Evolutionary conservation across 2,797 vertebrate species (phyloP), one percentile per base, ranked within the genome.

Genomic region (Euphonia xanthogaster): DNA sequence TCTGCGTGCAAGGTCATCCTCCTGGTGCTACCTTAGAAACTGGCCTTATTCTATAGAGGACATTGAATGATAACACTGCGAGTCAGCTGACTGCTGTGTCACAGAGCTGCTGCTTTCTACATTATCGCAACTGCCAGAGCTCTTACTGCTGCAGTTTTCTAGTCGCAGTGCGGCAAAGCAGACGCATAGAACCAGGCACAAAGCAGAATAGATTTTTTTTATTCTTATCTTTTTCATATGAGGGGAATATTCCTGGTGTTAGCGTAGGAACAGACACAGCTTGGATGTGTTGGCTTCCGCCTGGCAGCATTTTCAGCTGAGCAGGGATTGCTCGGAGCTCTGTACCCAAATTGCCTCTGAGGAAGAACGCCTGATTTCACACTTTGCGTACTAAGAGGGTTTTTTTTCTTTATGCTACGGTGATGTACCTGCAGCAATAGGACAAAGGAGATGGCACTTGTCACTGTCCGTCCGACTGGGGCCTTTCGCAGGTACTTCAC

Each of bases 11-110:
- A 90, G 97, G 97, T 97, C 96, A 91, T 95, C 94, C 87, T 96
- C 63, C 93, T 81, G 88, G 95, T 97, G 92, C 97, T 97, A 96
- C 96, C 94, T 96, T 93, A 94, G 97, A 96, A 96, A 94, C 97
- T 93, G 97, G 94, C 96, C 97, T 94, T 97, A 82, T 97, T 97
- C 97, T 97, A 96, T 47, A 94, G 97, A 98, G 98, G 98, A 98
- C 98, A 97, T 84, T 98, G 98, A 98, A 97, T 97, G 98, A 98
- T 98, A 97, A 97, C 96, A 98, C 97, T 98, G 97, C 47, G 73
- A 97, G 98, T 98, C 98, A 98, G 98, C 98, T 98, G 98, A 98
- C 98, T 98, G 98, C 97, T 96, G 97, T 97, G 98, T 98, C 97
- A 97, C 94, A 97, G 97, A 96, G 97, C 98, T 98, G 95, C 98